These are phyloP conservation scores for Apis cerana DNA, from an alignment of 1,140 invertebrate genomes.

Conservation along the genomic window DNA sequence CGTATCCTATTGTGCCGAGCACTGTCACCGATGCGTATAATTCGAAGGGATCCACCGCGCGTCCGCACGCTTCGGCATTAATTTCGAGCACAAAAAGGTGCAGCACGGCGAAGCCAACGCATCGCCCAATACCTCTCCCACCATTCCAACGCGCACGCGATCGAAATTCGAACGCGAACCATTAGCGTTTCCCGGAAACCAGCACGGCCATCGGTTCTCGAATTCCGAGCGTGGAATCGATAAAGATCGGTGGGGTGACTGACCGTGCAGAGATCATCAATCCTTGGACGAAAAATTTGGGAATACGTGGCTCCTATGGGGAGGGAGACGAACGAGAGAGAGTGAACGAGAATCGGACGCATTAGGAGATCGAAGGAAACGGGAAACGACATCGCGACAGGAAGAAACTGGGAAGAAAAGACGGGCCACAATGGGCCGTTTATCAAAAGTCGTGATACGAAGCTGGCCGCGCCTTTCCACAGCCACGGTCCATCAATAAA, in stretches of 20 bases:
- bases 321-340: neutral
- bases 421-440: constrained; percentile 71
- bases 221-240: neutral
- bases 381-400: constrained; percentile 41
- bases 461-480: constrained; percentile 51
- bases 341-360: constrained; percentile 39
- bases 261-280: neutral
- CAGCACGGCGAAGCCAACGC: neutral
- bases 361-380: constrained; percentile 19
- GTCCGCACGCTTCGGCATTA: constrained; percentile 70
- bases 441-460: constrained; percentile 69
- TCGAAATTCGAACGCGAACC: constrained; percentile 25
- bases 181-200: constrained; percentile 11
- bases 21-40: constrained; percentile 73
- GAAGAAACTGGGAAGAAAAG: constrained; percentile 61
- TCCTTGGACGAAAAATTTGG: constrained; percentile 1
- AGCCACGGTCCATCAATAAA: constrained; percentile 73
- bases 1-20: constrained; percentile 69
- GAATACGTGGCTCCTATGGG: too few relatives aligned
- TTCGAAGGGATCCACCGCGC: constrained; percentile 65
- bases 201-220: neutral
- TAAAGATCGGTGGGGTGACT: neutral
- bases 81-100: constrained; percentile 42
- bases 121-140: neutral
- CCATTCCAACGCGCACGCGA: neutral